phyloP scores from a whole-genome alignment of 2,113 vertebrate genomes.

The Protobothrops flavoviridis region DNA sequence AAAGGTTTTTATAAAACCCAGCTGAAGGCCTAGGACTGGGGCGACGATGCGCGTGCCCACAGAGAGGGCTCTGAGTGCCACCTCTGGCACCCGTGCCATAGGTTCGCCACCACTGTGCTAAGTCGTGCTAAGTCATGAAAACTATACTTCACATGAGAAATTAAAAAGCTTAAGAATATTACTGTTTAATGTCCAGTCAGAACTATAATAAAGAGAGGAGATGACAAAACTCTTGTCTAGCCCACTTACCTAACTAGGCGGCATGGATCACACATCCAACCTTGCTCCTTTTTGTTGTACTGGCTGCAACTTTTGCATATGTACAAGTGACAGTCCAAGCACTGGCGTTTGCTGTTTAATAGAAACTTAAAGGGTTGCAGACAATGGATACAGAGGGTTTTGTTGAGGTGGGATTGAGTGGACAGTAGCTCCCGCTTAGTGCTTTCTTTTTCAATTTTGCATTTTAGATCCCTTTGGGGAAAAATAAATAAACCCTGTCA shows the following conservation, averaged over 20 bases:
- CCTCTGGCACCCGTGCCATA: too few species aligned
- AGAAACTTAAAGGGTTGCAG: constrained; percentile 88
- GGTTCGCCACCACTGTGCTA: too few species aligned
- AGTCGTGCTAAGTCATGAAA: background rate
- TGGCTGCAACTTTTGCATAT: constrained; percentile 84
- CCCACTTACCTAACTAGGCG: constrained; percentile 79
- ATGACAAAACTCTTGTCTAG: background rate
- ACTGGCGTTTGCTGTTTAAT: constrained; percentile 78
- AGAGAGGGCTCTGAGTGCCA: too few species aligned
- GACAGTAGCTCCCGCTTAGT: constrained; percentile 81
- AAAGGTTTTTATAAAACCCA: too few species aligned
- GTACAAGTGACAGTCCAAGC: constrained; percentile 81
- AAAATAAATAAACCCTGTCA: background rate
- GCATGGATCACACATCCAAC: constrained; percentile 89
- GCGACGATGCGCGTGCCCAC: too few species aligned
- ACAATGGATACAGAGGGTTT: constrained; percentile 85
- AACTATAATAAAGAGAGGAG: background rate
- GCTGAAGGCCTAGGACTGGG: too few species aligned
- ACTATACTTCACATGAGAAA: background rate
- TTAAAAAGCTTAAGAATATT: background rate
- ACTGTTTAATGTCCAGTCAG: background rate
- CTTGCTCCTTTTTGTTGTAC: constrained; percentile 78
- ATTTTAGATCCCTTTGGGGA: constrained; percentile 80
- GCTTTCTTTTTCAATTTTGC: constrained; percentile 80
- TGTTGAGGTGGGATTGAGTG: constrained; percentile 70